Base-by-base conservation (phyloP, 2,888 invertebrate genomes). In the Oxystoma pomonae region DNA sequence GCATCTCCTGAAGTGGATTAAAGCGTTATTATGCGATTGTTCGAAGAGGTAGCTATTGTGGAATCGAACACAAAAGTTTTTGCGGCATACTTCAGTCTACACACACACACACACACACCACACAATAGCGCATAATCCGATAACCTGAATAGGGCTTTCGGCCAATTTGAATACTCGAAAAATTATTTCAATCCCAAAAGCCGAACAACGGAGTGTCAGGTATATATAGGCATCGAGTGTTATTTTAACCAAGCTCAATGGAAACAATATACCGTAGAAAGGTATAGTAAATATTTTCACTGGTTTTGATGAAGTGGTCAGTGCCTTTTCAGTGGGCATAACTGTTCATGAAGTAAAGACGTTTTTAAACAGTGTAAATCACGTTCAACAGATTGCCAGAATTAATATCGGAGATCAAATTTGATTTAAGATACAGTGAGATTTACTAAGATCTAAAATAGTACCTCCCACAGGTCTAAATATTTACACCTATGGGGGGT, bases 121-220 rank as follows among this genome's bases (percentile, higher is more conserved):
- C 35, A 35, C 35, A 35, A 35, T 35, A 35, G 35, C 53, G 5
- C n/a, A 53, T 53, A 53, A 53, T 53, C 53, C 53, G 53, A 53
- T 53, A 53, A 7, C 5, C n/a, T 53, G 53, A 53, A 53, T 53
- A 19, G 53, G 53, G 53, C 53, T 53, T 53, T 53, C 53, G 53
- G 53, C 53, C 53, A 53, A 53, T 53, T 53, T 53, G 53, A 53
- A 53, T 53, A 53, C 53, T 53, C 19, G 17, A 53, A 53, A 53
- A 53, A 53, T 53, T 53, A 53, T 53, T 53, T 53, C 53, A 53
- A 9, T 53, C n/a, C 53, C 7, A 53, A 53, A 53, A 19, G 53
- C 53, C 53, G 53, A 53, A 19, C 19, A 53, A 19, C 19, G 53
- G 50, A 53, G 53, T 53, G 53, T 53, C 53, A 53, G 53, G 53